These are phyloP conservation scores for Lamproptera curius DNA, from an alignment of 2,888 invertebrate genomes.

Conservation along the genomic window DNA sequence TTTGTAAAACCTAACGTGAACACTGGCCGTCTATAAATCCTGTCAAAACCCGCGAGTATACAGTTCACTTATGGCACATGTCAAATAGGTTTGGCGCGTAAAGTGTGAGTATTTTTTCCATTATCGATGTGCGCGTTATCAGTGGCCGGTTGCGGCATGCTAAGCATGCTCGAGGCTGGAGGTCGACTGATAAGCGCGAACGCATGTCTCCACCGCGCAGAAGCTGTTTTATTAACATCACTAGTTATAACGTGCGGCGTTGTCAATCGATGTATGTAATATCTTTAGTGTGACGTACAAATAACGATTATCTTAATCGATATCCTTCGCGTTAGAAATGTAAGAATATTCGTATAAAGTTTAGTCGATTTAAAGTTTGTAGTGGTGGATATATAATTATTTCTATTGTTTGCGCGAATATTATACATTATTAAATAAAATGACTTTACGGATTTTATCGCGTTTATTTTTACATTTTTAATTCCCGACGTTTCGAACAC, in stretches of 20 bases:
- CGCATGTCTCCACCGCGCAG: conserved; percentile 44
- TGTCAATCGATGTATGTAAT: conserved; percentile 23
- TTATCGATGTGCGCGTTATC: conserved; percentile 19
- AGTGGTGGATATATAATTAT: too few relatives aligned
- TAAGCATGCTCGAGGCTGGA: conserved; percentile 35
- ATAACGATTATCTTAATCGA: too few relatives aligned
- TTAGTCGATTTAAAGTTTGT: too few relatives aligned
- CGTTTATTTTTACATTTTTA: too few relatives aligned
- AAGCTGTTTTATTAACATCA: conserved; percentile 31
- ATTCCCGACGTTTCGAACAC: too few relatives aligned
- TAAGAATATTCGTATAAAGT: too few relatives aligned
- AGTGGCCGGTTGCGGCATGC: conserved; percentile 21
- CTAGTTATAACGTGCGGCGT: not conserved
- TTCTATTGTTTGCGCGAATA: too few relatives aligned
- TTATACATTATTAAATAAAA: too few relatives aligned
- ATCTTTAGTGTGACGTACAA: not conserved
- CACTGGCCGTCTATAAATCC: not conserved
- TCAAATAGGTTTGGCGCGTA: not conserved
- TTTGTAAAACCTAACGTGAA: too few relatives aligned
- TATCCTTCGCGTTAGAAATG: too few relatives aligned
- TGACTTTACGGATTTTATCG: too few relatives aligned
- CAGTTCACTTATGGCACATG: not conserved
- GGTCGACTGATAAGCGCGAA: conserved; percentile 60
- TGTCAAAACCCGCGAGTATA: not conserved
- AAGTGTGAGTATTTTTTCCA: conserved; percentile 4